Conservation (phyloP, 2,797 vertebrate genomes). For the Gallinago stenura region DNA sequence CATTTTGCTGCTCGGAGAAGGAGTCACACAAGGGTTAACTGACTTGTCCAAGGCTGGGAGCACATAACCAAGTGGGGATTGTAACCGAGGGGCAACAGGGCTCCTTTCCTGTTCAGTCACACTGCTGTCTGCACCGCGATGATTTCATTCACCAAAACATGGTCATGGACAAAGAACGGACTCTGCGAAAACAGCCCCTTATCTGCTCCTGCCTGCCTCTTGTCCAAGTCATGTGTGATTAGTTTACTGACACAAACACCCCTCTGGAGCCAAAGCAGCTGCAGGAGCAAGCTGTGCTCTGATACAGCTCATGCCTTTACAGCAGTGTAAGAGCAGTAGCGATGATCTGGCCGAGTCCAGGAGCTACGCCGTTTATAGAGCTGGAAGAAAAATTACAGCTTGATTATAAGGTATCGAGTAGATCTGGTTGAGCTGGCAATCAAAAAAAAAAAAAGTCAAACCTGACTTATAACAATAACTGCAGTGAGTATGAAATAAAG, state of each 20-base stretch:
- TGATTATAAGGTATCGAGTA: neutral
- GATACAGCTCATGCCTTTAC: slow-evolving; percentile 49
- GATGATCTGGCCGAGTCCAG: neutral
- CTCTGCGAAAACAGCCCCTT: slow-evolving; percentile 68
- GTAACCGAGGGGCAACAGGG: slow-evolving; percentile 7
- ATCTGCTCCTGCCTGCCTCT: slow-evolving; percentile 72
- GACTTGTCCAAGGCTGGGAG: neutral
- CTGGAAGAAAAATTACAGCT: neutral
- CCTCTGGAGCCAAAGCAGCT: slow-evolving; percentile 58
- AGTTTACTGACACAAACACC: slow-evolving; percentile 64
- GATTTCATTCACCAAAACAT: slow-evolving; percentile 72
- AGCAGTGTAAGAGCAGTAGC: slow-evolving; percentile 22
- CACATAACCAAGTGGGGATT: slow-evolving; percentile 11
- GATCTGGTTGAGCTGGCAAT: neutral
- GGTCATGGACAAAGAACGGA: slow-evolving; percentile 55
- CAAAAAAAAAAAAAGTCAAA: neutral
- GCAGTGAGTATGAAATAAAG: neutral
- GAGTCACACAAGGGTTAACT: slow-evolving; percentile 17
- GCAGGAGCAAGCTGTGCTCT: slow-evolving; percentile 46
- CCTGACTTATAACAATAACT: neutral
- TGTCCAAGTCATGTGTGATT: slow-evolving; percentile 67
- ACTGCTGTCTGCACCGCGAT: slow-evolving; percentile 29
- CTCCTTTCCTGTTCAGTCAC: slow-evolving; percentile 50
- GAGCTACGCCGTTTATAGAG: neutral
- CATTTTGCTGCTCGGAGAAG: neutral